These are phyloP conservation scores for Hedychridium roseum DNA, from an alignment of 2,888 invertebrate species.

Conservation along the genomic window DNA sequence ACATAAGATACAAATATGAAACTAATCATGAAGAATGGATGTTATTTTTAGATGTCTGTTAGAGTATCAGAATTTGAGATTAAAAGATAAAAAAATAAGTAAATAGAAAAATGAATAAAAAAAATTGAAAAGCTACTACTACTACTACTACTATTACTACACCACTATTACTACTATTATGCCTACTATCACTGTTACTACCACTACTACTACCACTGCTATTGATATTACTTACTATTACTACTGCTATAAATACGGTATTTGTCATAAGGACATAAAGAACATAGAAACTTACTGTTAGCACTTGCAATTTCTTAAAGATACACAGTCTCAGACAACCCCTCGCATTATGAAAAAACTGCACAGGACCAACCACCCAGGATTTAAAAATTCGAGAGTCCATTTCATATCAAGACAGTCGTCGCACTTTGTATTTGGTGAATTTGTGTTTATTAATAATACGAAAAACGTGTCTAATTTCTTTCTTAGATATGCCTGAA, in stretches of 20 bases:
- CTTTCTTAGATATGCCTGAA: too few relatives aligned
- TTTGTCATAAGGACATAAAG: constrained; percentile 54
- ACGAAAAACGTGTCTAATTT: too few relatives aligned
- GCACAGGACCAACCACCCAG: too few relatives aligned
- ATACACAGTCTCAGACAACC: too few relatives aligned
- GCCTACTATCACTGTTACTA: constrained; percentile 19
- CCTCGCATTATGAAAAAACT: too few relatives aligned
- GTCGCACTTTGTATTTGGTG: too few relatives aligned
- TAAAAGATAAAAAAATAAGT: constrained; percentile 47
- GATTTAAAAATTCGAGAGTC: too few relatives aligned
- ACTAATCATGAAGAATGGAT: constrained; percentile 59
- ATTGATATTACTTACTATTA: constrained; percentile 11
- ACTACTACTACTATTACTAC: constrained; percentile 29
- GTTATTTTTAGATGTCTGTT: constrained; percentile 65
- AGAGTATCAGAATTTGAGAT: constrained; percentile 64
- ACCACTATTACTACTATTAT: constrained; percentile 21
- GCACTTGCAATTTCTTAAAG: too few relatives aligned
- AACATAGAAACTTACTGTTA: constrained; percentile 63
- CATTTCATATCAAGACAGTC: too few relatives aligned
- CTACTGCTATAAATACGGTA: constrained; percentile 35
- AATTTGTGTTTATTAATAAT: too few relatives aligned
- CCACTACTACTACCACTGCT: constrained; percentile 29
- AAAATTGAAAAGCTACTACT: constrained; percentile 44
- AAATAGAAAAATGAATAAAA: constrained; percentile 46
- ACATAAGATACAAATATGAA: constrained; percentile 53